These are phyloP conservation scores for Syrrhaptes paradoxus DNA, from an alignment of 2,113 vertebrate species.

Conservation along the genomic window DNA sequence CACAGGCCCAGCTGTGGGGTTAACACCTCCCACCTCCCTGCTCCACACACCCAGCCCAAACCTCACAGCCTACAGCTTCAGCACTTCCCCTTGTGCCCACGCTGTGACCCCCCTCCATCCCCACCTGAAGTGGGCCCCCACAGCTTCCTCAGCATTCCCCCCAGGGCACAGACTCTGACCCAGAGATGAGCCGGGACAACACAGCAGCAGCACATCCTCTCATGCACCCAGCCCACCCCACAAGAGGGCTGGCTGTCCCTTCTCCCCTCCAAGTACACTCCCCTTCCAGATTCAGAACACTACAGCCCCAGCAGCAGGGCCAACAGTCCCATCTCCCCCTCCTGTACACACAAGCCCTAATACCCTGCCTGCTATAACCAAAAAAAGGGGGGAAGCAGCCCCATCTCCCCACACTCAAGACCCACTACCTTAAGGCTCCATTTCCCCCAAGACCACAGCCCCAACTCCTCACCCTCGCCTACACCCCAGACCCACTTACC, in stretches of 20 bases:
- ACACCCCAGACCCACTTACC: neutral
- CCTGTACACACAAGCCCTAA: too few species aligned
- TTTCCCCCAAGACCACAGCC: neutral
- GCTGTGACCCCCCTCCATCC: too few species aligned
- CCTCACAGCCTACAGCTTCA: neutral
- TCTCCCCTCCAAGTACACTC: neutral
- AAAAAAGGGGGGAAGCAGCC: neutral
- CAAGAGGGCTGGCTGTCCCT: neutral
- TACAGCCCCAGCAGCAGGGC: too few species aligned
- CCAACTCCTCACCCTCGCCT: rapidly evolving
- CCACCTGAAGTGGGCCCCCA: neutral
- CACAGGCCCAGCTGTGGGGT: neutral
- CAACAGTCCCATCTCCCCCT: neutral
- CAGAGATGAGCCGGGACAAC: neutral
- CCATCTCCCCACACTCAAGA: neutral
- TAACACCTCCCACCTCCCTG: neutral
- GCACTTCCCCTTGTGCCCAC: neutral
- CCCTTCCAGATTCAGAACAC: neutral
- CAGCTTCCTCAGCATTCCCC: neutral
- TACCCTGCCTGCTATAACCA: rapidly evolving
- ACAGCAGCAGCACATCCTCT: neutral
- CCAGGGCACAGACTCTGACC: neutral
- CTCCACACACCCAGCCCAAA: neutral
- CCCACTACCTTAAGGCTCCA: rapidly evolving
- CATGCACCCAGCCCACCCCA: neutral